Evolutionary conservation across 2,113 vertebrate species (phyloP).

Genomic region (Regulus satrapa): DNA sequence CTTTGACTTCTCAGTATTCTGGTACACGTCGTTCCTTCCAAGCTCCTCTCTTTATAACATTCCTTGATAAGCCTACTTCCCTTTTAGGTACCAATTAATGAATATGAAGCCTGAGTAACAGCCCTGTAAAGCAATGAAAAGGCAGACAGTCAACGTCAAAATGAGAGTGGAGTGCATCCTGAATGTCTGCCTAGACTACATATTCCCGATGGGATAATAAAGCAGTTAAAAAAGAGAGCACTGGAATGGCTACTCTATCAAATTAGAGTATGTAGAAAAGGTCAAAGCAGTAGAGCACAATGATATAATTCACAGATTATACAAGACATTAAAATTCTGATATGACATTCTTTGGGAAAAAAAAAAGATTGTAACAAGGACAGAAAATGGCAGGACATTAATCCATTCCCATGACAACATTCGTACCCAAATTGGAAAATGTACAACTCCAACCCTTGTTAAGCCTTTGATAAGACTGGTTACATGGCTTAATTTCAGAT

Average conservation of each 20-base stretch:
- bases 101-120: constrained; percentile 3
- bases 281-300: constrained; percentile 64
- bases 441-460: constrained; percentile 22
- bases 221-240: constrained; percentile 54
- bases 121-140: constrained; percentile 19
- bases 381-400: constrained; percentile 44
- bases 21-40: neutral
- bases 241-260: constrained; percentile 65
- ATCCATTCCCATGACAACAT: constrained; percentile 49
- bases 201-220: constrained; percentile 55
- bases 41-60: neutral
- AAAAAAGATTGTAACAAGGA: constrained; percentile 60
- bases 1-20: neutral
- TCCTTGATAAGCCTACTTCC: neutral
- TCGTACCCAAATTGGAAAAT: constrained; percentile 30
- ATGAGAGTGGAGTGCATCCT: constrained; percentile 39
- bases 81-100: constrained; percentile 38
- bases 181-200: constrained; percentile 39
- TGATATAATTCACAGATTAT: constrained; percentile 73
- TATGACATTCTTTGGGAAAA: constrained; percentile 36
- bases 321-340: constrained; percentile 67
- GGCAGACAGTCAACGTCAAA: neutral
- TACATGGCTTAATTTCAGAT: constrained; percentile 6
- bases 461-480: neutral
- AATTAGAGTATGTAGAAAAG: constrained; percentile 71